Evolutionary conservation across 2,888 invertebrate species (phyloP).

Genomic region (Watsonalla cultraria): DNA sequence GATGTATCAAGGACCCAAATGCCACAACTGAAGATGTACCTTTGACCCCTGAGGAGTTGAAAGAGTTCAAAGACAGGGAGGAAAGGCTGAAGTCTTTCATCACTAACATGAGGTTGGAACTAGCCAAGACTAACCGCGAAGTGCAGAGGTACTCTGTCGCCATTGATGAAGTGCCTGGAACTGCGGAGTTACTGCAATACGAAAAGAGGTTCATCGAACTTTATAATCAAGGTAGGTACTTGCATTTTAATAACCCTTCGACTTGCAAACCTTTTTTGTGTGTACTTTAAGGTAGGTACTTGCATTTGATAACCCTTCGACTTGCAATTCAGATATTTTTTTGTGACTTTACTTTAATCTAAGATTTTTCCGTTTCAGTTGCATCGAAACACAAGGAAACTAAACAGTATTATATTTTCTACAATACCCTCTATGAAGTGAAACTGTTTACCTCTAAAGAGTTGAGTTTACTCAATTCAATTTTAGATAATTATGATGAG

Average conservation of each 20-base stretch:
- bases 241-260: not conserved
- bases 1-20: slow-evolving; percentile 45
- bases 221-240: slow-evolving; percentile 89
- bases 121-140: slow-evolving; percentile 88
- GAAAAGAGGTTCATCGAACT: slow-evolving; percentile 97
- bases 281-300: slow-evolving; percentile 84
- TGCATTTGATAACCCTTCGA: not conserved
- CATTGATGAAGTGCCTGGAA: slow-evolving; percentile 94
- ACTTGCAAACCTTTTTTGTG: too few relatives aligned
- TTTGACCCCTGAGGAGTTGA: slow-evolving; percentile 51
- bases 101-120: slow-evolving; percentile 73
- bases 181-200: slow-evolving; percentile 96
- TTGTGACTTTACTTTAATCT: too few relatives aligned
- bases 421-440: slow-evolving; percentile 97
- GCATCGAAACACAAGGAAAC: slow-evolving; percentile 97
- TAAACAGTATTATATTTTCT: slow-evolving; percentile 97
- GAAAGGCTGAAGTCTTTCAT: slow-evolving; percentile 58
- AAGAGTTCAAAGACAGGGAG: slow-evolving; percentile 62
- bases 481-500: slow-evolving; percentile 92
- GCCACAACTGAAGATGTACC: slow-evolving; percentile 51
- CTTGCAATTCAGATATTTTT: not conserved
- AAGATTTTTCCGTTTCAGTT: slow-evolving; percentile 78
- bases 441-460: slow-evolving; percentile 95
- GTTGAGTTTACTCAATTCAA: slow-evolving; percentile 90
- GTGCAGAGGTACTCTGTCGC: slow-evolving; percentile 90